phyloP scores from a whole-genome alignment of 2,797 vertebrate genomes.

The Periparus ater region DNA sequence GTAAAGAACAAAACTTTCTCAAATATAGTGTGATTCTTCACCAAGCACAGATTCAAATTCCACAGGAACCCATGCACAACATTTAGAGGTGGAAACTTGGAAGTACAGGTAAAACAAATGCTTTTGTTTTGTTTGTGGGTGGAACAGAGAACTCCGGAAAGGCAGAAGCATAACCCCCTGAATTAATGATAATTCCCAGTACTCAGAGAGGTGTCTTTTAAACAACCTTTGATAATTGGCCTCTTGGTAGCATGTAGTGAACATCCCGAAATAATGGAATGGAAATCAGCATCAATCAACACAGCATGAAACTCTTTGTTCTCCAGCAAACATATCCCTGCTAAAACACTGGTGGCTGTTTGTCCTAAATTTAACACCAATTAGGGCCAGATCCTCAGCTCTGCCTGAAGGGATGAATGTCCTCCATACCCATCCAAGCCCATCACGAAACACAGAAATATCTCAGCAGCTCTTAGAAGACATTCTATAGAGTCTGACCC shows the following conservation, averaged over 20 bases:
- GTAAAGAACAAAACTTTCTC: neutral
- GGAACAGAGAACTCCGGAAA: neutral
- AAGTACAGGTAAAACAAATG: neutral
- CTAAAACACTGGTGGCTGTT: constrained; percentile 24
- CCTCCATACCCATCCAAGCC: neutral
- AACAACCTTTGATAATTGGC: constrained; percentile 64
- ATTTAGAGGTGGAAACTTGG: neutral
- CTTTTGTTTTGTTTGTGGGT: neutral
- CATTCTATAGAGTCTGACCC: neutral
- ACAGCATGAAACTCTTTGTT: constrained; percentile 49
- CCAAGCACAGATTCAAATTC: neutral
- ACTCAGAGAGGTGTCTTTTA: constrained; percentile 61
- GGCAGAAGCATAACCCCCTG: constrained; percentile 13
- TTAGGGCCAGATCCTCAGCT: constrained; percentile 46
- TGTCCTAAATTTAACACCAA: constrained; percentile 62
- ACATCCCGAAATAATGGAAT: constrained; percentile 56
- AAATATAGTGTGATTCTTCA: neutral
- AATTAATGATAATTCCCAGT: constrained; percentile 51
- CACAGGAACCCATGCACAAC: neutral
- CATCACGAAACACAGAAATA: constrained; percentile 9
- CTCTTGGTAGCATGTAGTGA: constrained; percentile 40
- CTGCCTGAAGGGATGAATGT: constrained; percentile 40
- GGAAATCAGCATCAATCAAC: constrained; percentile 63
- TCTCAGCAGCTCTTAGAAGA: neutral
- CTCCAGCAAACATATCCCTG: constrained; percentile 25